Evolutionary conservation across 2,888 invertebrate genomes (phyloP), one percentile per base, ranked within the genome.

Genomic region (Artemia sp.): DNA sequence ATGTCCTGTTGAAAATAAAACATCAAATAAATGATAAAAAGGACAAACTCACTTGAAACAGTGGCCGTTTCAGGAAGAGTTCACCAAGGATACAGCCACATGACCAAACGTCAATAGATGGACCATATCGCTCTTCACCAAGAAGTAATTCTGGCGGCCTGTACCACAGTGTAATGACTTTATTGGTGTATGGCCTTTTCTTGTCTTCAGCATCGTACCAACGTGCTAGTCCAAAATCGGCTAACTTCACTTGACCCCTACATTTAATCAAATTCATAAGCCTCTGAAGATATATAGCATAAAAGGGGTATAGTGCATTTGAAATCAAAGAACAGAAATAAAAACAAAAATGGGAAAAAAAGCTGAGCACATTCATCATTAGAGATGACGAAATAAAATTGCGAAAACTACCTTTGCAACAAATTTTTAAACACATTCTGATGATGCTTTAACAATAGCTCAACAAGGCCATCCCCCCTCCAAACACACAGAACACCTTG

Each of bases 11-110:
- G 6, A 38, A 3, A 38, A 38, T 6, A 38, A 38, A 38, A 3
- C 38, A 38, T 38, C 38, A 38, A 38, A 38, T 38, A 6, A 38
- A 38, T 1, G 3, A 38, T 38, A 38, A 38, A 19, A 38, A 38
- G 38, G 38, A 38, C 38, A 68, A 14, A 68, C 50, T 52, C n/a
- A 90, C 93, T 84, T 91, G 93, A 79, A 98, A 98, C 67, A 98
- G 83, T 0, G 98, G 96, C 75, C 91, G 90, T 77, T 94, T 94
- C 67, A 87, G 84, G 81, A 98, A 99, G 72, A 99, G 82, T 81
- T 99, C 98, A 11, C 96, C 98, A 68, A 98, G 83, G 75, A 98
- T 99, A 78, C 98, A 99, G 75, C 98, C 98, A 81, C 95, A 95
- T 77, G 95, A 96, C 98, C 98, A 98, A 9, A 98, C 92, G 80